A percentile compares a stretch with the other conserved stretches of the same genome.
Conservation (phyloP, 2,888 invertebrate species). For the Eristalinus aeneus region DNA sequence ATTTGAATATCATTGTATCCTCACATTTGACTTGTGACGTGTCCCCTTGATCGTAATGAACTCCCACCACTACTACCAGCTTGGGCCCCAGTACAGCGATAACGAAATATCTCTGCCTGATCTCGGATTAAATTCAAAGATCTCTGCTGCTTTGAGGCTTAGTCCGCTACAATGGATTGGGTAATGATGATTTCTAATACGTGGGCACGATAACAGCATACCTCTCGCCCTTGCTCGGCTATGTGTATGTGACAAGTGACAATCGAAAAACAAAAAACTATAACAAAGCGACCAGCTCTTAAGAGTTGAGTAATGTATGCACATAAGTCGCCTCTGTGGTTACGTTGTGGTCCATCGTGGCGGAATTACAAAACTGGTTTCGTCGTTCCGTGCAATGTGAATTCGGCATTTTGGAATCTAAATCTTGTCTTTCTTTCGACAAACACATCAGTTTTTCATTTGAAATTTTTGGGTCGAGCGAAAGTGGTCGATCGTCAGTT, state of each 20-base stretch:
- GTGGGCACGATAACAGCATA: constrained; percentile 42
- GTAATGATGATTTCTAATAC: constrained; percentile 47
- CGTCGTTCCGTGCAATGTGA: constrained; percentile 6
- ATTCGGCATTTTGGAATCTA: constrained; percentile 24
- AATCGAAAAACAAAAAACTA: constrained; percentile 7
- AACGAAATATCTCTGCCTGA: constrained; percentile 26
- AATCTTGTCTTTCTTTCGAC: constrained; percentile 48
- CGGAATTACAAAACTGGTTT: constrained; percentile 53
- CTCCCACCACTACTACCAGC: not conserved
- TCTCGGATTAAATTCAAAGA: constrained; percentile 9
- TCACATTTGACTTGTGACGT: constrained; percentile 21
- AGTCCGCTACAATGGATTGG: constrained; percentile 18
- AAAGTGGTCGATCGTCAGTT: constrained; percentile 43
- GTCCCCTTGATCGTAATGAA: constrained; percentile 10
- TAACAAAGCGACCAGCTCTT: not conserved
- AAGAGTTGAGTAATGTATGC: constrained; percentile 51
- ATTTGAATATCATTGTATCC: not conserved
- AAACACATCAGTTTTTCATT: not conserved
- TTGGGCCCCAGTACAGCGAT: not conserved
- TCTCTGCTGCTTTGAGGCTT: constrained; percentile 1
- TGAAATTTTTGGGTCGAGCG: constrained; percentile 57
- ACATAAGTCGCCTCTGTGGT: not conserved
- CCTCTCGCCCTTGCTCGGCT: not conserved
- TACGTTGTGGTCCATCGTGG: constrained; percentile 12
- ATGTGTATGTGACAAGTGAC: constrained; percentile 1